Evolutionary conservation across 2,113 vertebrate species (phyloP).

Genomic region (Petaurus breviceps): DNA sequence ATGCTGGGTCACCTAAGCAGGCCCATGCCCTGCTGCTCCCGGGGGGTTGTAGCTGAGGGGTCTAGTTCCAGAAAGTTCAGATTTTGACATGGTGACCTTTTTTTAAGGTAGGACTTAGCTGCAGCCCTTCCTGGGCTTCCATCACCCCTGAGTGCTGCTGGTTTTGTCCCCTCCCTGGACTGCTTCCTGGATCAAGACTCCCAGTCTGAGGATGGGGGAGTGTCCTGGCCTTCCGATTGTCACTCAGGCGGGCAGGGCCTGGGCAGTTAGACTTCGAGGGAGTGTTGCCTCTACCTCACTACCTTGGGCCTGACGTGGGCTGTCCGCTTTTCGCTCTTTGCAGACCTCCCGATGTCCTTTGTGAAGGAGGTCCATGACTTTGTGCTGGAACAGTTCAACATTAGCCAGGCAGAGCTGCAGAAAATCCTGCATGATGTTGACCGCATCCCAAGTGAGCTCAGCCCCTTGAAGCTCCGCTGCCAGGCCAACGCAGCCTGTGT

Average conservation of each 20-base stretch:
- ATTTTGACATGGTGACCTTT: too few species aligned
- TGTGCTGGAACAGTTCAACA: slow-evolving; percentile 97
- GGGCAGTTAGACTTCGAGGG: too few species aligned
- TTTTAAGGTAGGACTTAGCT: too few species aligned
- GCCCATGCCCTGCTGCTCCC: background rate
- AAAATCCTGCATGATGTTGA: slow-evolving; percentile 93
- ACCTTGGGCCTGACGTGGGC: background rate
- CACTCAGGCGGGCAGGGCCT: background rate
- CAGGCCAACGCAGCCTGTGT: slow-evolving; percentile 98
- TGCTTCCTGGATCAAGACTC: too few species aligned
- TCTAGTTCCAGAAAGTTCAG: too few species aligned
- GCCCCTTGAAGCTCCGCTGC: slow-evolving; percentile 94
- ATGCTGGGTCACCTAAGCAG: background rate
- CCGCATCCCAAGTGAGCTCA: slow-evolving; percentile 89
- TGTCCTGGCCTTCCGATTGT: too few species aligned
- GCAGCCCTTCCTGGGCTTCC: too few species aligned
- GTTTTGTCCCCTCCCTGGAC: too few species aligned
- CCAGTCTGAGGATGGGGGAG: too few species aligned
- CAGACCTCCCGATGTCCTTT: slow-evolving; percentile 91
- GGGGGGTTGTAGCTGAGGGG: background rate
- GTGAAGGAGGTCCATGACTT: slow-evolving; percentile 97
- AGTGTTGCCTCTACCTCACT: rapidly evolving
- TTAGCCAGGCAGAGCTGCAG: slow-evolving; percentile 95
- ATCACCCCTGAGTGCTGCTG: too few species aligned
- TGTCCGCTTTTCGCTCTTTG: background rate